Conservation (phyloP, 2,888 invertebrate species). For the Paralinhomoeus sp. region DNA sequence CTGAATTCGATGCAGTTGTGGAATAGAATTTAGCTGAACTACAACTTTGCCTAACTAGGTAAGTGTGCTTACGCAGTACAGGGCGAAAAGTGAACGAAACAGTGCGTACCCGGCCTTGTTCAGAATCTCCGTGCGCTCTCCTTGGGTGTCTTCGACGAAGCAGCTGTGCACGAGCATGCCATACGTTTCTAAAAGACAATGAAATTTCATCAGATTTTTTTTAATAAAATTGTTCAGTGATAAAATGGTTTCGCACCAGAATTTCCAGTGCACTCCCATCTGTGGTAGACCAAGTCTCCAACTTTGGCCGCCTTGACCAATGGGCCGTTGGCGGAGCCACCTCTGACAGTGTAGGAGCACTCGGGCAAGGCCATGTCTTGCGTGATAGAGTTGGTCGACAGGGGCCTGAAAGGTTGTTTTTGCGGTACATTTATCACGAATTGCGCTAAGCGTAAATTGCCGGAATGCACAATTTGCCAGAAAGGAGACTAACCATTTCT, state of each 20-base stretch:
- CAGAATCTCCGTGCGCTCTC: slow-evolving; percentile 1
- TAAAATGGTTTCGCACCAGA: neutral
- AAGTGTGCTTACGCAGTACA: no score
- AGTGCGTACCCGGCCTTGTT: slow-evolving; percentile 4
- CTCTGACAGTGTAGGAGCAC: slow-evolving; percentile 5
- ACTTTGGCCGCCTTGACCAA: slow-evolving; percentile 3
- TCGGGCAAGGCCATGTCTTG: slow-evolving; percentile 4
- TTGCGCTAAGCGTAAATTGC: no score
- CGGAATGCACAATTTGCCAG: no score
- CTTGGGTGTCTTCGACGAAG: slow-evolving; percentile 3
- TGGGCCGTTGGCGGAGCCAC: slow-evolving; percentile 4
- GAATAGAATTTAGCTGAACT: no score
- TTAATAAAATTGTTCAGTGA: neutral
- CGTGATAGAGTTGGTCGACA: slow-evolving; percentile 2
- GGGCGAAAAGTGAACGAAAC: no score
- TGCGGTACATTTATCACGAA: no score
- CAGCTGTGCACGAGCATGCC: slow-evolving; percentile 7
- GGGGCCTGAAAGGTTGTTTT: neutral
- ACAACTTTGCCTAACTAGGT: no score
- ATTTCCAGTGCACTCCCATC: slow-evolving; percentile 5
- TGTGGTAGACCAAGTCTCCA: slow-evolving; percentile 5
- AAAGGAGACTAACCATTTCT: no score
- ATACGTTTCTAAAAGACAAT: slow-evolving; percentile 2
- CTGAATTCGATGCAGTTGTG: no score
- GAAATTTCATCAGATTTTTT: neutral